Evolutionary conservation across 2,888 invertebrate genomes (phyloP).

Genomic region (Nebria brevicollis): DNA sequence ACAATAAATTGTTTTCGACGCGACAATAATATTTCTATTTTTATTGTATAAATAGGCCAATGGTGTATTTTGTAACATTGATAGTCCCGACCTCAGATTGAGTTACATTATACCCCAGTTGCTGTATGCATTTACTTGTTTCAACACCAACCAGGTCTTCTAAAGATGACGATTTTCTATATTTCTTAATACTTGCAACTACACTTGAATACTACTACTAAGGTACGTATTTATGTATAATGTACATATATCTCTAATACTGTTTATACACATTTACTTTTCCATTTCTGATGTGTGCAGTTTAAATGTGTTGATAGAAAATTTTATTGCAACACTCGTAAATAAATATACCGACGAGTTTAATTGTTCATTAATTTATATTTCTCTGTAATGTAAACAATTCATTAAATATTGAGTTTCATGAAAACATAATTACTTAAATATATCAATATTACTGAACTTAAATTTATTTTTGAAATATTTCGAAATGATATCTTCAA

Average conservation of each 20-base stretch:
- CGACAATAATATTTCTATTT: no score
- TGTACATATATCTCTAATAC: neutral
- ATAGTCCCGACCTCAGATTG: no score
- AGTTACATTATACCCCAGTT: neutral
- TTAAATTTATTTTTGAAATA: no score
- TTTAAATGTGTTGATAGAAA: constrained; percentile 1
- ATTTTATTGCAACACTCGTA: neutral
- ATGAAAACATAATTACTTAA: neutral
- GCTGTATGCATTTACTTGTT: neutral
- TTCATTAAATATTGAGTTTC: no score
- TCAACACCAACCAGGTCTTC: neutral
- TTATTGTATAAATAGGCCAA: no score
- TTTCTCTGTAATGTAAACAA: no score
- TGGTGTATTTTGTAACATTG: no score
- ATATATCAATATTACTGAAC: no score
- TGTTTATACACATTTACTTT: neutral
- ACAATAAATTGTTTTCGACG: no score
- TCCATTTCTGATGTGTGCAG: constrained; percentile 1
- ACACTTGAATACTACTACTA: neutral
- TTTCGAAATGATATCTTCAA: no score
- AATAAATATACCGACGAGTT: neutral
- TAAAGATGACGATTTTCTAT: neutral
- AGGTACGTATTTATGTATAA: neutral
- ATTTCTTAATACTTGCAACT: neutral
- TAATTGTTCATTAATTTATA: neutral